Percentiles rank a stretch among this genome's conserved stretches.
phyloP scores from a whole-genome alignment of 2,888 invertebrate species.

The Leptogaster cylindrica region DNA sequence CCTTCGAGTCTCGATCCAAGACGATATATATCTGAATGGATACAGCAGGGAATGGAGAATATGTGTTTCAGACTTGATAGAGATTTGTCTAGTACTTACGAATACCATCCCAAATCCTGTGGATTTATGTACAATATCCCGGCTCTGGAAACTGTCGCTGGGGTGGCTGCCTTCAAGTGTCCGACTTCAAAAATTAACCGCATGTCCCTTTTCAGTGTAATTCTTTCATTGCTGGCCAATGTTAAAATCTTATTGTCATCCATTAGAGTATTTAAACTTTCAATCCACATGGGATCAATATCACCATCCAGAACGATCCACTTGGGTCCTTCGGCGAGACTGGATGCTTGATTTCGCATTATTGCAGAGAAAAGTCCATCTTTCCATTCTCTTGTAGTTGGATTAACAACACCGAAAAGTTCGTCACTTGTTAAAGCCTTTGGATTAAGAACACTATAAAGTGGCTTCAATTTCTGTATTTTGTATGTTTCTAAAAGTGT shows the following conservation, averaged over 20 bases:
- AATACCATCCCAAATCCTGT: conserved; percentile 93
- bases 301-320: conserved; percentile 97
- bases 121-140: conserved; percentile 95
- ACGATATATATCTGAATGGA: conserved; percentile 64
- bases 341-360: conserved; percentile 92
- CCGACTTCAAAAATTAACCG: conserved; percentile 91
- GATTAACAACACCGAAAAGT: conserved; percentile 92
- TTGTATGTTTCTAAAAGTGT: conserved; percentile 82
- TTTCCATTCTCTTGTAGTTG: conserved; percentile 92
- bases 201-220: conserved; percentile 88
- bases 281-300: conserved; percentile 99
- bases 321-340: conserved; percentile 83
- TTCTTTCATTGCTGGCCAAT: conserved; percentile 92
- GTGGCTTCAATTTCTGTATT: conserved; percentile 81
- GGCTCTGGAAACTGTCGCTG: conserved; percentile 93
- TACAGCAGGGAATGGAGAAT: too few species aligned
- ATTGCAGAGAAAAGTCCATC: conserved; percentile 87
- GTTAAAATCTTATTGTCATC: conserved; percentile 95
- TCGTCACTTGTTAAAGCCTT: conserved; percentile 97
- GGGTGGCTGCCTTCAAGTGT: conserved; percentile 87
- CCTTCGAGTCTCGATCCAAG: conserved; percentile 83
- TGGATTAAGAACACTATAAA: conserved; percentile 90
- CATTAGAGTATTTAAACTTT: conserved; percentile 95
- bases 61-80: not conserved
- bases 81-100: conserved; percentile 86